These are phyloP conservation scores for Sebastes flavidus DNA, from an alignment of 2,797 vertebrate species.

Conservation along the genomic window DNA sequence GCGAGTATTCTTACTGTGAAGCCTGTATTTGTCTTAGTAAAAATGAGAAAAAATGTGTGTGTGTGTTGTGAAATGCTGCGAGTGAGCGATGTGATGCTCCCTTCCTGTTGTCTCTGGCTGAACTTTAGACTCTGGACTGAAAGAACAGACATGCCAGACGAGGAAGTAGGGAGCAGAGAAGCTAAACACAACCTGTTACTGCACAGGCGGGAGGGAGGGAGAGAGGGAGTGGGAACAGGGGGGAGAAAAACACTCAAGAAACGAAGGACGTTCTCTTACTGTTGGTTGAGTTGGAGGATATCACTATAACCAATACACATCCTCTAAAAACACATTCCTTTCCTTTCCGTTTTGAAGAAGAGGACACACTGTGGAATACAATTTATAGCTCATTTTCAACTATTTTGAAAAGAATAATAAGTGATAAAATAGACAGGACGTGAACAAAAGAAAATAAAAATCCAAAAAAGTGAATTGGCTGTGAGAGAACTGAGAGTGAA, in stretches of 20 bases:
- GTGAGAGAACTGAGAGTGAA: slow-evolving; percentile 9
- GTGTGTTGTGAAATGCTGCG: slow-evolving; percentile 45
- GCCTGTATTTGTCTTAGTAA: slow-evolving; percentile 38
- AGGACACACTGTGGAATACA: not conserved
- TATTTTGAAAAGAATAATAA: slow-evolving; percentile 3
- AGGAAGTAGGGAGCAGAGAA: slow-evolving; percentile 48
- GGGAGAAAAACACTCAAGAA: slow-evolving; percentile 1
- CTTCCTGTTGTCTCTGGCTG: slow-evolving; percentile 59
- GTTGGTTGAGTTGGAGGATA: not conserved
- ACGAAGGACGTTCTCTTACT: not conserved
- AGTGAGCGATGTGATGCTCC: slow-evolving; percentile 53
- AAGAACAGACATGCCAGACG: slow-evolving; percentile 50
- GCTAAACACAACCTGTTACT: slow-evolving; percentile 64
- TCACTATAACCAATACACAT: not conserved
- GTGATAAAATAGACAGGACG: not conserved
- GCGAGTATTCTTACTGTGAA: slow-evolving; percentile 44
- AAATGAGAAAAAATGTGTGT: not conserved
- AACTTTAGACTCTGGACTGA: slow-evolving; percentile 64
- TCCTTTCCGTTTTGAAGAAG: not conserved
- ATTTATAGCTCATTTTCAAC: not conserved
- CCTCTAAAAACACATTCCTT: not conserved
- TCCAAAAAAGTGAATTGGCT: not conserved
- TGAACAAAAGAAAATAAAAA: not conserved
- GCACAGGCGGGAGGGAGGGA: not conserved
- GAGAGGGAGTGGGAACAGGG: not conserved